A percentile compares a stretch with the other conserved stretches of the same genome.
These are phyloP conservation scores for Rapana venosa DNA, from an alignment of 2,888 invertebrate genomes.

Conservation along the genomic window DNA sequence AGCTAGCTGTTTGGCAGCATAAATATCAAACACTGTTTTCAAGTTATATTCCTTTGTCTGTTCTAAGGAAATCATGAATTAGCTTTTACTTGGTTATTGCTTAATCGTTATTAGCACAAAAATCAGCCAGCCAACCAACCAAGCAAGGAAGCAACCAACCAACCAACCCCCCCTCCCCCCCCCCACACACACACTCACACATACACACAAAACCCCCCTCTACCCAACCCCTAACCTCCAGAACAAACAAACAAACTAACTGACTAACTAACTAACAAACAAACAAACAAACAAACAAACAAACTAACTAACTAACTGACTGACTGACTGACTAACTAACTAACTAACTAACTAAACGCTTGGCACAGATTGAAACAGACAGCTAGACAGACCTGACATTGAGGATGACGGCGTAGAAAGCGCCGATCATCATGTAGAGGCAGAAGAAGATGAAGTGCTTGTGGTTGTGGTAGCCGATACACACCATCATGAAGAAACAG, in stretches of 20 bases:
- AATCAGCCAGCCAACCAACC: no score
- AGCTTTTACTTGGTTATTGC: no score
- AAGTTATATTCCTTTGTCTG: no score
- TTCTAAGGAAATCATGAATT: no score
- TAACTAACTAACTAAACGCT: background rate
- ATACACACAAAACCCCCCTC: background rate
- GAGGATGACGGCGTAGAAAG: slow-evolving; percentile 54
- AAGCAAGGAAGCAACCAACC: no score
- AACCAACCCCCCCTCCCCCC: no score
- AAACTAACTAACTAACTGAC: background rate
- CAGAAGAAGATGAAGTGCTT: slow-evolving; percentile 61
- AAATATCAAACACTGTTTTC: no score
- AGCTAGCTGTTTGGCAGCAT: no score
- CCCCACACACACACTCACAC: background rate
- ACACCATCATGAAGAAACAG: slow-evolving; percentile 61
- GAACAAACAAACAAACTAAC: background rate
- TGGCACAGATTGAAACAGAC: no score
- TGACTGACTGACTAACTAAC: background rate
- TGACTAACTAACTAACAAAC: background rate
- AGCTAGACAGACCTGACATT: slow-evolving; percentile 45
- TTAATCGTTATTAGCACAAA: no score
- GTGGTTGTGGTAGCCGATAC: slow-evolving; percentile 61
- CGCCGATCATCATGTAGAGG: slow-evolving; percentile 56
- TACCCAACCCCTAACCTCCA: no score
- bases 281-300: background rate